These are phyloP conservation scores for Phenacoccus solenopsis DNA, from an alignment of 1,140 invertebrate species.

Conservation along the genomic window DNA sequence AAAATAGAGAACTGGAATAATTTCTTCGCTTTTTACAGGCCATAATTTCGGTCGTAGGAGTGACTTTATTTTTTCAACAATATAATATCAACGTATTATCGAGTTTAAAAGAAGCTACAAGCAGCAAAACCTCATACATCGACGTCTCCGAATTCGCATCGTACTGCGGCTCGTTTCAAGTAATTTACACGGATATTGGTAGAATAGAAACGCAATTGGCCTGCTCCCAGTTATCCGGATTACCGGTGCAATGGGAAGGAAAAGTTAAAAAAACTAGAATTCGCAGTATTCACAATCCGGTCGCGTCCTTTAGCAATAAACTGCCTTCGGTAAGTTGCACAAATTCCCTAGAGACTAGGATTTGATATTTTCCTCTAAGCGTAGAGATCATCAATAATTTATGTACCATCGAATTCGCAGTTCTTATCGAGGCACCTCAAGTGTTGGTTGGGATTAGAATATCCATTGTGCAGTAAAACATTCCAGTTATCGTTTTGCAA, in stretches of 20 bases:
- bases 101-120: not conserved
- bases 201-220: not conserved
- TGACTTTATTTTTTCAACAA: not conserved
- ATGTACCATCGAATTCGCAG: too few relatives aligned
- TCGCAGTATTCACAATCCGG: conserved; percentile 21
- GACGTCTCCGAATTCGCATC: conserved; percentile 4
- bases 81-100: not conserved
- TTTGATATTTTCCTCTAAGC: too few relatives aligned
- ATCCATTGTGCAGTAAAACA: not conserved
- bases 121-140: not conserved
- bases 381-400: too few relatives aligned
- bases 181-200: not conserved
- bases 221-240: conserved; percentile 20
- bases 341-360: not conserved
- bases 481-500: not conserved
- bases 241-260: conserved; percentile 22
- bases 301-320: not conserved
- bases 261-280: conserved; percentile 14
- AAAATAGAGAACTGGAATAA: too few relatives aligned
- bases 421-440: not conserved
- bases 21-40: not conserved
- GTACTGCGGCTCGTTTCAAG: not conserved
- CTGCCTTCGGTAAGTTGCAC: not conserved
- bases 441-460: not conserved
- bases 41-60: not conserved